Evolutionary conservation across 92 coral and sea anemone species (phyloP), one percentile per base, ranked within the genome.

Genomic region (Paragorgia papillata): DNA sequence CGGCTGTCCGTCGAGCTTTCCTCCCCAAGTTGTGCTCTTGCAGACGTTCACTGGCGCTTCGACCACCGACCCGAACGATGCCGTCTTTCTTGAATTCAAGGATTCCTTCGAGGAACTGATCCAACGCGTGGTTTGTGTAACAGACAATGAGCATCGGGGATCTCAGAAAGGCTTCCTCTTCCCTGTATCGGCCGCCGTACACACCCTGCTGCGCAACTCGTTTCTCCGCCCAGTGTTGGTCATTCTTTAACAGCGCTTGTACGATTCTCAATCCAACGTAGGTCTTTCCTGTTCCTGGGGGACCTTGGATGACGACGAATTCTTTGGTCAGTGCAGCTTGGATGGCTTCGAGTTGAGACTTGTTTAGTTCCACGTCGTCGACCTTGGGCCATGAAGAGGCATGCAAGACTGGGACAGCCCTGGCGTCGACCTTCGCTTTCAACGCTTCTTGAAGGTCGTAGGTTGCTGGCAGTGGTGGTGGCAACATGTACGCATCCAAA

Each of bases 241-340:
- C 75, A 85, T 89, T 89, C 55, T 79, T 86, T 22, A 89, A 82
- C 48, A 90, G 88, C 20, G 92, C 97, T 60, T 85, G 91, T 19
- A 86, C 92, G 28, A 91, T 82, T 86, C 89, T 87, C 2, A 89
- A 88, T 22, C 95, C 96, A n/a, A 92, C 89, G 79, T 87, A 92
- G 15, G 97, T 92, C 66, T 92, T 92, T 74, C 97, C 97, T 56
- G 97, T 92, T 25, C 97, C 97, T 1, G 97, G 97, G 30, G 97
- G 97, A 27, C 97, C 97, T 77, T 92, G 97, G 31, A 92, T 92
- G 34, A 92, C 89, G 24, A 85, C 86, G 57, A 92, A 92, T 71
- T 92, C 97, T 56, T 90, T 87, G 18, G 97, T 89, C 55, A 92
- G 82, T 21, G 97, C 97, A 39, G 87, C 81, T 60, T 88, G 75